Evolutionary conservation across 1,140 invertebrate species (phyloP), one percentile per base, ranked within the genome.

Genomic region (Camponotus pennsylvanicus): DNA sequence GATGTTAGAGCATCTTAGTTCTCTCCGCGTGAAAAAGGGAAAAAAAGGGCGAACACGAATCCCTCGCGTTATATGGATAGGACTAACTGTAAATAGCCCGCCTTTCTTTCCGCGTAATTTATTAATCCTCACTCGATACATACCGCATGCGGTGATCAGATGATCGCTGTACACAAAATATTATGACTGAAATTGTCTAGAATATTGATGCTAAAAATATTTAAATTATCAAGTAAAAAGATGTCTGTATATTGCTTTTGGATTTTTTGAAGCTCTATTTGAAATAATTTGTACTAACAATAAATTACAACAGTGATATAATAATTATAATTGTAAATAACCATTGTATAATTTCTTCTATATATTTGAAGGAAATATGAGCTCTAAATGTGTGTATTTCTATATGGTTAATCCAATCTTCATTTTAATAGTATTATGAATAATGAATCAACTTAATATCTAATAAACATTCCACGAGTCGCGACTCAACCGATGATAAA

Each of bases 21-120:
- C 32, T 70, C 45, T 15, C 9, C 13, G 13, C 49, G 15, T 52
- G 49, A 52, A 52, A 52, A 52, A 52, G 49, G 18, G 13, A 52
- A 1, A 15, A 15, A 13, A 49, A 45, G 42, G 9, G n/a, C 40
- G 64, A 57, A 27, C 76, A 13, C 15, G 75, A 64, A 21, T 18
- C n/a, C 27, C 37, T 66, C 42, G 61, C 6, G 27, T 66, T 79
- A 11, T 67, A 52, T 34, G 34, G 63, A 18, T 45, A 45, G n/a
- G 27, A 4, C 4, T 63, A 83, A 83, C 57, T 75, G 80, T 83
- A 77, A 77, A 77, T 64, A 73, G 27, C 18, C 2, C 7, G 52
- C 5, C 69, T 79, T 67, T 49, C 79, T 73, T 73, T 59, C 32
- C 40, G 5, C 40, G 69, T 42, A 27, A 27, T 83, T 83, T 57